phyloP scores from a whole-genome alignment of 2,113 vertebrate species.

The Antechinus flavipes region DNA sequence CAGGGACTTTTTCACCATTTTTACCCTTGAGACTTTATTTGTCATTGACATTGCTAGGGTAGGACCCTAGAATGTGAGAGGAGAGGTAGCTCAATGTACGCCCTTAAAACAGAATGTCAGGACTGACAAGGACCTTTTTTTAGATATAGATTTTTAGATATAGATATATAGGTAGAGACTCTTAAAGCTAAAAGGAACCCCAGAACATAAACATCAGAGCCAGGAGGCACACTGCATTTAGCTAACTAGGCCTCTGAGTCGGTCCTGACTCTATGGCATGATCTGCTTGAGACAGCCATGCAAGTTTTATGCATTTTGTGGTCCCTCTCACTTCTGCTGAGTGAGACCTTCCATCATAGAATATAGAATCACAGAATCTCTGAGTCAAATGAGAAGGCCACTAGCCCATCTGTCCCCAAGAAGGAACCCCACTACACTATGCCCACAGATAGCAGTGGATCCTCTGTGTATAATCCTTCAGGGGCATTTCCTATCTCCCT shows the following conservation, averaged over 20 bases:
- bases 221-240: background rate
- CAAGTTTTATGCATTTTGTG: background rate
- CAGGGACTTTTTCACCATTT: background rate
- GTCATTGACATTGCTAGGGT: background rate
- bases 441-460: background rate
- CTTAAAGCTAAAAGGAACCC: background rate
- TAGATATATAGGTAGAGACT: background rate
- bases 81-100: background rate
- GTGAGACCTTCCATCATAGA: background rate
- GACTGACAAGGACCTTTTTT: background rate
- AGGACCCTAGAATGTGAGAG: background rate
- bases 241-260: background rate
- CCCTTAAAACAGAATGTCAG: background rate
- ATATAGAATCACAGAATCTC: background rate
- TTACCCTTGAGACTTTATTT: background rate
- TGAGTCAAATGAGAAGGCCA: background rate
- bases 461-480: background rate
- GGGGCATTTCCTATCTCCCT: background rate
- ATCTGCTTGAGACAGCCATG: background rate
- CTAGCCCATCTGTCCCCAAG: background rate
- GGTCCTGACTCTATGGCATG: background rate
- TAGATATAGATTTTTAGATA: background rate
- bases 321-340: background rate
- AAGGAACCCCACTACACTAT: background rate
- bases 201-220: background rate